Conservation (phyloP, 2,113 vertebrate species). For the Istiophorus platypterus region DNA sequence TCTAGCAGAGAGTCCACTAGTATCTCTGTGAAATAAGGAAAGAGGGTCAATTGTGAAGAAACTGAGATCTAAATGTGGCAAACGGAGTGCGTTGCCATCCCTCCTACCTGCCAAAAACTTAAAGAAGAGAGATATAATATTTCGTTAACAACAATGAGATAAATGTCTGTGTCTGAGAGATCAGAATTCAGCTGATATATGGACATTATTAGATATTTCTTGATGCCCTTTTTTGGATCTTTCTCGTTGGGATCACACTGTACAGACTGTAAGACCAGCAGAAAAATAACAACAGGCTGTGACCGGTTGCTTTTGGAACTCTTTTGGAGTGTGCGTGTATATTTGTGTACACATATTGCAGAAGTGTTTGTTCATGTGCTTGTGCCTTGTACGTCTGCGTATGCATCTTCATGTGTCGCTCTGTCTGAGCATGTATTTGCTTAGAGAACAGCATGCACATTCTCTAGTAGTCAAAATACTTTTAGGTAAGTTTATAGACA, state of each 20-base stretch:
- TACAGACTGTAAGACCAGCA: neutral
- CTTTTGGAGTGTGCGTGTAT: no score
- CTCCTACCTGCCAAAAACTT: no score
- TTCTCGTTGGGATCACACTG: neutral
- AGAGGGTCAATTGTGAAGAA: neutral
- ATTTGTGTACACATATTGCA: no score
- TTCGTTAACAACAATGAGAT: neutral
- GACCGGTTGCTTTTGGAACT: no score
- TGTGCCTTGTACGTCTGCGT: neutral
- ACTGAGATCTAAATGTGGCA: neutral
- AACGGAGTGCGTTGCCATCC: neutral
- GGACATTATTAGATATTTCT: neutral
- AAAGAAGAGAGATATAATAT: neutral
- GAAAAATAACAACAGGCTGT: no score
- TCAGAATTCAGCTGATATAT: no score
- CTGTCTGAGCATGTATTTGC: neutral
- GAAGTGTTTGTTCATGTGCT: neutral
- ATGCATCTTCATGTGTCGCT: neutral
- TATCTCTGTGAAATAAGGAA: neutral
- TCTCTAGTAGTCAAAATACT: neutral
- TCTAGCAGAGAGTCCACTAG: no score
- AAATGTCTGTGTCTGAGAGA: neutral
- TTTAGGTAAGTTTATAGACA: conserved; percentile 1
- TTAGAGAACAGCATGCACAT: neutral
- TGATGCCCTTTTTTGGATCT: neutral